Base-by-base conservation (phyloP, 2,797 vertebrate species). In the Gymnopithys bicolor region DNA sequence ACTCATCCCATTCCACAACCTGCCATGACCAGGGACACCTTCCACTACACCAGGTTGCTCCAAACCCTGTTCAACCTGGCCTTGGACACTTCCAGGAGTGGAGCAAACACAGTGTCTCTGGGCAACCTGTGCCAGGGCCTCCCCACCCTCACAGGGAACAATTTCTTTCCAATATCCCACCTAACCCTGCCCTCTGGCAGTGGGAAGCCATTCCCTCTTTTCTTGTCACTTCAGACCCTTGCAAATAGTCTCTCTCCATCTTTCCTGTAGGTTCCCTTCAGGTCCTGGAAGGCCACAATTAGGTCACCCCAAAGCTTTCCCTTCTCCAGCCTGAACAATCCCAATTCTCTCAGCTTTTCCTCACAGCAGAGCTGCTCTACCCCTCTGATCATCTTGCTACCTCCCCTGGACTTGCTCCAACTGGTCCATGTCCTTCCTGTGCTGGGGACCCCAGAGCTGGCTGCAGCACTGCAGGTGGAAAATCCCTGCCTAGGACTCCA, bases 61-160 rank as follows among this genome's bases (percentile, higher is more conserved):
- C 66, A 41, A 55, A 17, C 15, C 33, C 33, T 0, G 0, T n/a
- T 35, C 49, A 76, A 0, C 23, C 49, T 32, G 46, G 33, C 8
- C 46, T 53, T 46, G 68, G 60, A 0, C 60, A 81, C 17, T 67
- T 0, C 28, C 45, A 83, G 37, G 56, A 51, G 37, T 63, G 51
- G 37, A 45, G 24, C 56, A 83, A 56, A 37, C 71, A 7, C 64
- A 83, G 64, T 51, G 68, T 0, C 70, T 69, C 56, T 83, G 56
- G 27, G 19, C 27, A 63, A 11, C 39, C 56, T 76, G 53, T 53
- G 69, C 77, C 69, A 81, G 53, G 39, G 21, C 48, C 62, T 75
- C 0, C 0, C 14, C 33, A 19, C 35, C 53, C 3, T 62, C 8
- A 0, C 43, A 83, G 56, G 43, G 43, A 51, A 33, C 0, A 39